Conservation (phyloP, 2,797 vertebrate species). For the Odontamblyopus rebecca region DNA sequence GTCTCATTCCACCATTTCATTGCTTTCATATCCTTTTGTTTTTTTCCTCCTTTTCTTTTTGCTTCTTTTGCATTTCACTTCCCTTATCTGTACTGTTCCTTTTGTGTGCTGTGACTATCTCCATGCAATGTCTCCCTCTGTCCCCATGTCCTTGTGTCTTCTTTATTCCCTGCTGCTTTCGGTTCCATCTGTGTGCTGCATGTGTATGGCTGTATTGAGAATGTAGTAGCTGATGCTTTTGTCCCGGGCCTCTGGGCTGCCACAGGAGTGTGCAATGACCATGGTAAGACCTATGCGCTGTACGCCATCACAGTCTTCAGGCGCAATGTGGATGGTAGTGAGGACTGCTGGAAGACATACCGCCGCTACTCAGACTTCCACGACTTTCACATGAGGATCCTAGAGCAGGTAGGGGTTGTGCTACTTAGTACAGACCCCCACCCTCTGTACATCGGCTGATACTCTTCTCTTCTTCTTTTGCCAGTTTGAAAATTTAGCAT, state of each 20-base stretch:
- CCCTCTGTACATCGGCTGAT: neutral
- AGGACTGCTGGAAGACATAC: conserved; percentile 97
- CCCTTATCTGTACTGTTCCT: conserved; percentile 16
- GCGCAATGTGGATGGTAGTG: conserved; percentile 80
- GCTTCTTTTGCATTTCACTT: conserved; percentile 19
- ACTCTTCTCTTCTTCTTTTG: conserved; percentile 4
- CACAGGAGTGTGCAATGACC: conserved; percentile 98
- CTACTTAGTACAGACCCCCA: neutral
- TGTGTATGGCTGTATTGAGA: conserved; percentile 46
- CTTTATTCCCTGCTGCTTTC: neutral
- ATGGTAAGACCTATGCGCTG: conserved; percentile 96
- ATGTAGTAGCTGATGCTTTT: conserved; percentile 87
- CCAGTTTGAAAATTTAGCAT: conserved; percentile 93
- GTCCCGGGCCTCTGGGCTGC: conserved; percentile 91
- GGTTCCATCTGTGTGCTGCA: conserved; percentile 8
- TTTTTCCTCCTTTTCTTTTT: conserved; percentile 39
- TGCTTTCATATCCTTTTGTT: conserved; percentile 64
- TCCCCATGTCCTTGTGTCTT: conserved; percentile 1
- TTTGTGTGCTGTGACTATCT: conserved; percentile 13
- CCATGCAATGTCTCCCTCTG: conserved; percentile 2
- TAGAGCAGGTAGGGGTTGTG: conserved; percentile 84
- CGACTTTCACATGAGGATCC: conserved; percentile 99
- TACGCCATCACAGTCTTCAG: conserved; percentile 95
- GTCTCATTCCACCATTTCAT: conserved; percentile 59
- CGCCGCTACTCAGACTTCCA: conserved; percentile 98